phyloP scores from a whole-genome alignment of 2,113 vertebrate species.

The Sclerurus mexicanus region DNA sequence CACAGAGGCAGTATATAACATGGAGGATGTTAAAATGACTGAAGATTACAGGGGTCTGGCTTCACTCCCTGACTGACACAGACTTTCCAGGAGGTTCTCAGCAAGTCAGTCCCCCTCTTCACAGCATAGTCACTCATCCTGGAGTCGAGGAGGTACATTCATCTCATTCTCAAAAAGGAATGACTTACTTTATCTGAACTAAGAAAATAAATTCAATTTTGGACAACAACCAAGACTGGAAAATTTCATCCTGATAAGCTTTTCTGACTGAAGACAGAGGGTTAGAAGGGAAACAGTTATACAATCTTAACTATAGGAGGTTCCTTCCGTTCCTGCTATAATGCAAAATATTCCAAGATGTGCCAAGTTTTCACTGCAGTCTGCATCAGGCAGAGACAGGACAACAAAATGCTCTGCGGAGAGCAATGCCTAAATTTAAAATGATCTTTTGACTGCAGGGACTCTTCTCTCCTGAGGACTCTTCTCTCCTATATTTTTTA shows the following conservation, averaged over 20 bases:
- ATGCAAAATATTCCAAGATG: constrained; percentile 16
- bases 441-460: not conserved
- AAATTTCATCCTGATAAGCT: constrained; percentile 19
- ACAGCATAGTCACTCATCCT: fast-evolving
- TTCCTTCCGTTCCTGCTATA: not conserved
- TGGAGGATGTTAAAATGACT: not conserved
- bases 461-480: constrained; percentile 42
- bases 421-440: not conserved
- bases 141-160: not conserved
- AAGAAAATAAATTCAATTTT: constrained; percentile 19
- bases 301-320: not conserved
- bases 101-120: not conserved
- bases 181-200: not conserved
- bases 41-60: not conserved
- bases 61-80: not conserved
- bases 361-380: constrained; percentile 21
- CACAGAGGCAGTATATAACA: not conserved
- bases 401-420: not conserved
- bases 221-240: constrained; percentile 23
- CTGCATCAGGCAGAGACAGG: not conserved
- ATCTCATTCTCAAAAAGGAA: not conserved
- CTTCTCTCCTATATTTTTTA: not conserved
- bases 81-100: not conserved
- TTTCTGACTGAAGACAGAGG: constrained; percentile 26
- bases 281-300: constrained; percentile 18